These are phyloP conservation scores for Myiopsitta monachus DNA, from an alignment of 2,113 vertebrate genomes.

Conservation along the genomic window DNA sequence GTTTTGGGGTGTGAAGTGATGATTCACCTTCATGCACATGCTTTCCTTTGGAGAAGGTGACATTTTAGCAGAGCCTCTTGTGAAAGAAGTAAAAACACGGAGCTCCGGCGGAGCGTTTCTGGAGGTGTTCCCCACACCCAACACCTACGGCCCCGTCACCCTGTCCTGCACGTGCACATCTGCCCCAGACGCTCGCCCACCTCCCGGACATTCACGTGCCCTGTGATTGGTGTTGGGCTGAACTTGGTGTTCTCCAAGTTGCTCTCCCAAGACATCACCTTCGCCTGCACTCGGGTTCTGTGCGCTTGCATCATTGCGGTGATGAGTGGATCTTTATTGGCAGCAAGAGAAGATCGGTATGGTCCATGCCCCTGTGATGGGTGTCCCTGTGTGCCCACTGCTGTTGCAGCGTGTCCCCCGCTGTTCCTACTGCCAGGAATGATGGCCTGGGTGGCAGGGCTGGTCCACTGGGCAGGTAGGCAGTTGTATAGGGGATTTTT, in stretches of 20 bases:
- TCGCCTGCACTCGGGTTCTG: rapidly evolving
- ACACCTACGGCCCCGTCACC: background rate
- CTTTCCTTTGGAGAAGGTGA: conserved; percentile 33
- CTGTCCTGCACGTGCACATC: background rate
- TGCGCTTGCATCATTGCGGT: background rate
- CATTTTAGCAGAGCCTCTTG: conserved; percentile 41
- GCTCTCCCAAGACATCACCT: background rate
- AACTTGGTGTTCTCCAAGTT: background rate
- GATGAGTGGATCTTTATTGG: background rate
- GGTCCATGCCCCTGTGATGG: background rate
- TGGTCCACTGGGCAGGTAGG: background rate
- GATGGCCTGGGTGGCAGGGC: rapidly evolving
- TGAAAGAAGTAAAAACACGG: background rate
- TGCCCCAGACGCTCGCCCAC: background rate
- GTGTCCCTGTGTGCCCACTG: background rate
- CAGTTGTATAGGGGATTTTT: background rate
- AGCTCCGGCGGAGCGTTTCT: background rate
- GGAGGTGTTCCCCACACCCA: conserved; percentile 29
- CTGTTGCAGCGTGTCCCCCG: background rate
- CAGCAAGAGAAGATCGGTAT: background rate
- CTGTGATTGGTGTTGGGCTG: background rate
- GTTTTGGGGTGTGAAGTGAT: conserved; percentile 49
- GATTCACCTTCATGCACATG: conserved; percentile 7
- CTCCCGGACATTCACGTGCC: background rate
- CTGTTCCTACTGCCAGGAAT: rapidly evolving